Evolutionary conservation across 2,113 vertebrate species (phyloP).

Genomic region (Macaca mulatta): DNA sequence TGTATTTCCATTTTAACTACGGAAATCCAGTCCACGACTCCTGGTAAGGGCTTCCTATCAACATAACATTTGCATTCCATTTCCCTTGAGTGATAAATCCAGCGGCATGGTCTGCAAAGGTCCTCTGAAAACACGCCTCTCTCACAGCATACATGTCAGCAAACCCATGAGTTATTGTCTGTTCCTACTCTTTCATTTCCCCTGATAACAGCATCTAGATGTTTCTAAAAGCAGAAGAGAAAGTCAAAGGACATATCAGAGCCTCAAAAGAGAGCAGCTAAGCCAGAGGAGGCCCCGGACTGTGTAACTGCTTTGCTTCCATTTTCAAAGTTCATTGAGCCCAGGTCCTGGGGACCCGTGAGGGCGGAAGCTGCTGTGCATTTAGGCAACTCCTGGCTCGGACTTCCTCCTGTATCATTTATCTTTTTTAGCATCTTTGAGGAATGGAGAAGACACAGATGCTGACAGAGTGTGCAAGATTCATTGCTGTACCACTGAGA

Average conservation of each 20-base stretch:
- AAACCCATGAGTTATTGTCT: fast-evolving
- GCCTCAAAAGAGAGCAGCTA: neutral
- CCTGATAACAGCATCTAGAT: slow-evolving; percentile 27
- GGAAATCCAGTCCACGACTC: too few relatives aligned
- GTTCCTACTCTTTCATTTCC: slow-evolving; percentile 62
- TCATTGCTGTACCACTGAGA: slow-evolving; percentile 34
- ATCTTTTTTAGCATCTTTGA: slow-evolving; percentile 39
- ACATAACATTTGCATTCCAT: too few relatives aligned
- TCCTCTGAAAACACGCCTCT: neutral
- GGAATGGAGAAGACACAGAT: neutral
- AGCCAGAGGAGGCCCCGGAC: neutral
- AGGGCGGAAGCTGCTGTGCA: neutral
- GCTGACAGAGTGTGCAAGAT: slow-evolving; percentile 48
- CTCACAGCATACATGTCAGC: fast-evolving
- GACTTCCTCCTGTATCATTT: neutral
- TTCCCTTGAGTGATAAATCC: neutral
- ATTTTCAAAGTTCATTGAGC: neutral
- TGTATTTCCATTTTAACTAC: neutral
- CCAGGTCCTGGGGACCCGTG: neutral
- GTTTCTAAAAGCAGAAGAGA: neutral
- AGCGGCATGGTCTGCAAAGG: neutral
- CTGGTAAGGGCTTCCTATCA: neutral
- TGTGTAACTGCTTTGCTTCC: neutral
- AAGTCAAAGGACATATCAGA: slow-evolving; percentile 15
- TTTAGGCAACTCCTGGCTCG: neutral